Conservation (phyloP, 2,888 invertebrate genomes). For the Chouioia cunea region DNA sequence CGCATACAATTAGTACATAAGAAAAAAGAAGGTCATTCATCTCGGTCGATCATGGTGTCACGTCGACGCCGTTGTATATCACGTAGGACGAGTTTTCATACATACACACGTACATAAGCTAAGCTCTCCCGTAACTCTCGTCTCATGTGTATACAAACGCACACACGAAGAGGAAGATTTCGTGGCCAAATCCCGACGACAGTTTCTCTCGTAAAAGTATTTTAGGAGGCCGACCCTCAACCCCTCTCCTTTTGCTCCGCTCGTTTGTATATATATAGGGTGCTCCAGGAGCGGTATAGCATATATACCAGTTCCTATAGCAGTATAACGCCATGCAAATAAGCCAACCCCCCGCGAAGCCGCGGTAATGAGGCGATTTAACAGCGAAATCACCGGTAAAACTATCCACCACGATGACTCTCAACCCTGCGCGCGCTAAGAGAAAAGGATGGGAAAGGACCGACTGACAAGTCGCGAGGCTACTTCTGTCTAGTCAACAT, state of each 20-base stretch:
- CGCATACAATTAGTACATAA: slow-evolving; percentile 24
- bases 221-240: slow-evolving; percentile 44
- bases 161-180: slow-evolving; percentile 41
- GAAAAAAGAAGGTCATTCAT: slow-evolving; percentile 29
- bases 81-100: slow-evolving; percentile 34
- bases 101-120: neutral
- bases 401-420: slow-evolving; percentile 45
- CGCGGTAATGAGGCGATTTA: slow-evolving; percentile 67
- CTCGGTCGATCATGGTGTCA: slow-evolving; percentile 42
- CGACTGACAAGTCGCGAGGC: neutral
- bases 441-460: neutral
- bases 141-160: slow-evolving; percentile 16
- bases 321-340: slow-evolving; percentile 62
- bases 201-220: slow-evolving; percentile 56
- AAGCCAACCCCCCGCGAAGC: slow-evolving; percentile 61
- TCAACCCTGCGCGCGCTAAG: neutral
- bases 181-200: slow-evolving; percentile 54
- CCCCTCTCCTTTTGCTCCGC: slow-evolving; percentile 4
- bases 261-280: slow-evolving; percentile 22
- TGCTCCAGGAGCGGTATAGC: slow-evolving; percentile 9
- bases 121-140: slow-evolving; percentile 33
- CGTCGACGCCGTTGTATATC: slow-evolving; percentile 37
- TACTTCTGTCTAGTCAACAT: slow-evolving; percentile 51
- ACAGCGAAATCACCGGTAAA: slow-evolving; percentile 61
- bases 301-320: slow-evolving; percentile 54